These are phyloP conservation scores for Macquaria ambigua DNA, from an alignment of 2,113 vertebrate genomes.

Conservation along the genomic window DNA sequence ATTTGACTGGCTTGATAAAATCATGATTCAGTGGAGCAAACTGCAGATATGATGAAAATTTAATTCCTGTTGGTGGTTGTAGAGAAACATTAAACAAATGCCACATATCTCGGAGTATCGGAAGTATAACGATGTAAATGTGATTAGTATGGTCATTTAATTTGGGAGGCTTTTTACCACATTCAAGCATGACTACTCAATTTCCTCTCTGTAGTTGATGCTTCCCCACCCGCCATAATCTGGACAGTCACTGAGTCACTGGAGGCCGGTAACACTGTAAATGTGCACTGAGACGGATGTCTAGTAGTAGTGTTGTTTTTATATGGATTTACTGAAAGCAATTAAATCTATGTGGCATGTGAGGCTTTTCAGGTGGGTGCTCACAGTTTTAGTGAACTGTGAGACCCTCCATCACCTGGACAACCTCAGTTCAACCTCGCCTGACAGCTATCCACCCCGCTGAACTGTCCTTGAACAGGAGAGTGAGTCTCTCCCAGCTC, in stretches of 20 bases:
- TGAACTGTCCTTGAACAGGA: constrained; percentile 27
- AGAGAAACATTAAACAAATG: not conserved
- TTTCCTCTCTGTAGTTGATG: constrained; percentile 20
- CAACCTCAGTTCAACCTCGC: constrained; percentile 23
- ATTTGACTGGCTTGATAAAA: constrained; percentile 32
- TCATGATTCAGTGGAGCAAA: constrained; percentile 16
- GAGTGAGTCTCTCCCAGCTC: not conserved
- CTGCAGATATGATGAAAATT: constrained; percentile 38
- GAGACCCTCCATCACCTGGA: constrained; percentile 30
- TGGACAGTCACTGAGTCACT: constrained; percentile 48
- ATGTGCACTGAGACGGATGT: constrained; percentile 34
- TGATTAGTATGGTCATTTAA: constrained; percentile 45
- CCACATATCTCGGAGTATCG: not conserved
- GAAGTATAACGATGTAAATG: constrained; percentile 15
- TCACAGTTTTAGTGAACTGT: constrained; percentile 24
- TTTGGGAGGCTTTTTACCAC: constrained; percentile 18
- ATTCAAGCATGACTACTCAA: constrained; percentile 24
- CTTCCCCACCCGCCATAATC: constrained; percentile 22
- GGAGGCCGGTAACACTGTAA: constrained; percentile 39
- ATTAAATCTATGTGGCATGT: constrained; percentile 33
- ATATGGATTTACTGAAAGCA: constrained; percentile 34
- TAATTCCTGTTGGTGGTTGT: constrained; percentile 7
- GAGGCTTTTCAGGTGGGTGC: constrained; percentile 25
- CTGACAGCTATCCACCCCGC: constrained; percentile 4
- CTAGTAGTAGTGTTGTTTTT: constrained; percentile 6